Base-by-base conservation (phyloP, 2,113 vertebrate genomes). In the Zosterops lateralis region DNA sequence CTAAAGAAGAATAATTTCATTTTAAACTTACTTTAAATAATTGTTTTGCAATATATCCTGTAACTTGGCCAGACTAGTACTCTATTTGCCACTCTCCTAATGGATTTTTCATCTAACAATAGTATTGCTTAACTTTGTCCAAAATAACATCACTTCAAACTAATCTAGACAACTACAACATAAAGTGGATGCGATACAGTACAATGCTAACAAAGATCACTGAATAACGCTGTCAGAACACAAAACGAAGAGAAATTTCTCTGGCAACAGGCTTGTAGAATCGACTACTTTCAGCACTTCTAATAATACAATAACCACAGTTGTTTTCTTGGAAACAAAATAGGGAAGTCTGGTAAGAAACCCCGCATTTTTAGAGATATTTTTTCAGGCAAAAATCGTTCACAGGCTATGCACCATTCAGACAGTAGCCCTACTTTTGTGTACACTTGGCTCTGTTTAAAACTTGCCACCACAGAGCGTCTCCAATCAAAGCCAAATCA, bases 401-500 rank as follows among this genome's bases (percentile, higher is more conserved):
- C 21, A 38, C 19, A 16, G 6, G 19, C 1, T 24, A 17, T 4
- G 29, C 6, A 8, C 17, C 44, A 8, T 9, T 54, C 26, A 6
- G n/a, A 17, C 20, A 70, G 40, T 3, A 82, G 22, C 8, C 16
- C 18, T 10, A 21, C 18, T 47, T 38, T 5, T 4, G 16, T 3
- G 9, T 10, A 24, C 36, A 1, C 10, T 26, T 24, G 6, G 11
- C 7, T 40, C 34, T 28, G 17, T 85, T 67, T 31, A 58, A 72
- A 61, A 75, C 17, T 36, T 20, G 34, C 13, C 38, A 3, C n/a
- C 15, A 9, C 31, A n/a, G 3, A 56, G 38, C 0, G 3, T 10
- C 40, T 6, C 12, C 7, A 34, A 13, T 51, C 2, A 14, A 0
- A 13, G 17, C 1, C 8, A 48, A 42, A 66, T 11, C 4, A 9